Evolutionary conservation across 1,140 invertebrate genomes (phyloP), one percentile per base, ranked within the genome.

Genomic region (Tyrophagus putrescentiae): DNA sequence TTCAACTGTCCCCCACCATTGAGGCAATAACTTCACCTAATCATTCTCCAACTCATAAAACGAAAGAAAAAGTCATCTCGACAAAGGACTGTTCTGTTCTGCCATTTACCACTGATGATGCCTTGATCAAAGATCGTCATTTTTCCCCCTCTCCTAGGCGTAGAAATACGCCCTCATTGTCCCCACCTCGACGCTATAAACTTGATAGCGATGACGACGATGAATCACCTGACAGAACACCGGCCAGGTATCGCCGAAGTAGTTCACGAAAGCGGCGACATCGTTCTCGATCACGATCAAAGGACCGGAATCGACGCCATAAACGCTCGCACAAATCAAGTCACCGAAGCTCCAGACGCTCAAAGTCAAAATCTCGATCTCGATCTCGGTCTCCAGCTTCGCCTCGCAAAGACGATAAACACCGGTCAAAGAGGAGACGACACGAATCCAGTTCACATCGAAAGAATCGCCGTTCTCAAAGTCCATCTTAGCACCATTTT

Each of bases 1-100:
- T 29, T 21, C 39, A 25, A 59, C 27, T 59, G 13, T 59, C 57
- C 16, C 57, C 57, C 28, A 59, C 57, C 31, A 59, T 59, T 9
- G 57, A 41, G 32, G 27, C 16, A 23, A 25, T 59, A 18, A 59
- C 57, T 31, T 59, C 57, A n/a, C 57, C 57, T 5, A 44, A 16
- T 11, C 27, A 2, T 23, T 21, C 2, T 44, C 4, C 39, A 16
- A 2, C 1, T 2, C 5, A 36, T 57, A 48, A 48, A 48, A 9
- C 21, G 31, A 48, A 48, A 48, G 31, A 7, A 18, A 48, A 48
- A 48, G 31, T 7, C 7, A 13, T 48, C 7, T 25, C 18, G 31
- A 48, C 31, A 21, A 18, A 7, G 45, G n/a, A n/a, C 18, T 13
- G 5, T 27, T 48, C 31, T 9, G 13, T 45, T 52, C 44, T 57